Evolutionary conservation across 2,888 invertebrate species (phyloP).

Genomic region (Andricus quercusramuli): DNA sequence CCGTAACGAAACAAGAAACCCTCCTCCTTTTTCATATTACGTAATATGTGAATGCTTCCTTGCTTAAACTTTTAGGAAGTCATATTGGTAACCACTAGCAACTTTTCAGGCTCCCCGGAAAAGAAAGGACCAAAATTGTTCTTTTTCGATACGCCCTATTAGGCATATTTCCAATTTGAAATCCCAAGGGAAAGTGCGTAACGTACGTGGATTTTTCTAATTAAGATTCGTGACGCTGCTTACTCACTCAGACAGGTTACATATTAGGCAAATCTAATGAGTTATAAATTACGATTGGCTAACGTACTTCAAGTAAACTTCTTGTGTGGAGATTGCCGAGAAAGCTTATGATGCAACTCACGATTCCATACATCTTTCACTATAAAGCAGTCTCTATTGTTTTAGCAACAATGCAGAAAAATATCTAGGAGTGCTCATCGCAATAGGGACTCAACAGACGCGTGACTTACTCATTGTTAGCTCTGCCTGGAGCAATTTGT

Average conservation of each 20-base stretch:
- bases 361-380: constrained; percentile 47
- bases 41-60: too few relatives aligned
- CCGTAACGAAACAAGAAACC: too few relatives aligned
- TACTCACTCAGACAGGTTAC: constrained; percentile 55
- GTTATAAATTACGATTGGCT: constrained; percentile 69
- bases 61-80: too few relatives aligned
- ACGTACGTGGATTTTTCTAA: constrained; percentile 17
- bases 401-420: constrained; percentile 64
- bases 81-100: too few relatives aligned
- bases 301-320: constrained; percentile 57
- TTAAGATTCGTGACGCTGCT: constrained; percentile 43
- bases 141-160: background rate
- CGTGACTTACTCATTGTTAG: constrained; percentile 18
- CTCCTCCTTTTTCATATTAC: too few relatives aligned
- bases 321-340: constrained; percentile 59
- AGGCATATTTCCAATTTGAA: constrained; percentile 1
- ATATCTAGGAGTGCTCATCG: constrained; percentile 47
- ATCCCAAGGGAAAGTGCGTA: constrained; percentile 25
- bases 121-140: too few relatives aligned
- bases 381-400: constrained; percentile 68
- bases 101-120: too few relatives aligned
- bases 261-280: constrained; percentile 65
- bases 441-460: constrained; percentile 13
- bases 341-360: constrained; percentile 59
- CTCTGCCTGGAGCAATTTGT: constrained; percentile 32